Percentiles rank a stretch among this genome's conserved stretches.
Evolutionary conservation across 2,888 invertebrate species (phyloP).

Genomic region (Pandemis heparana): DNA sequence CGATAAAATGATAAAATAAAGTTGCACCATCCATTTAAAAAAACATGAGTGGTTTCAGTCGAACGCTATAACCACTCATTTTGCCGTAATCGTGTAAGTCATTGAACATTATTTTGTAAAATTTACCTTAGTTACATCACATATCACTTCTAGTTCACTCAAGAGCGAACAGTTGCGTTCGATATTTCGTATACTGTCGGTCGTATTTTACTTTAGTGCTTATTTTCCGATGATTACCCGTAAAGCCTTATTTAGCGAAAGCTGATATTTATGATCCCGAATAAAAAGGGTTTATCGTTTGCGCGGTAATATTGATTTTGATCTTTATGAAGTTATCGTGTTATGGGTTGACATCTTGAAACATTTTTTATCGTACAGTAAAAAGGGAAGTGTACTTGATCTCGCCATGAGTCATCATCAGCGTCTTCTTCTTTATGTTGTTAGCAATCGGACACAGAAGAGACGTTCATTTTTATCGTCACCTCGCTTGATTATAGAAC

Average conservation of each 20-base stretch:
- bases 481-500: no score
- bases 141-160: conserved; percentile 49
- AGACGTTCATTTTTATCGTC: no score
- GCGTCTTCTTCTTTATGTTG: no score
- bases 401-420: no score
- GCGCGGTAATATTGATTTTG: conserved; percentile 26
- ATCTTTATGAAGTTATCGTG: conserved; percentile 25
- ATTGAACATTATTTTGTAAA: no score
- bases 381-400: not conserved
- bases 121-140: not conserved
- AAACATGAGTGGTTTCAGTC: no score
- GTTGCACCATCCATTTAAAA: no score
- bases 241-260: conserved; percentile 61
- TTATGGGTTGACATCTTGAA: conserved; percentile 23
- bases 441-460: no score
- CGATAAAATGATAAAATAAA: no score
- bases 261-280: conserved; percentile 38
- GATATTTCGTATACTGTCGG: conserved; percentile 64
- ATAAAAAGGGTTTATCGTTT: conserved; percentile 31
- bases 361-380: conserved; percentile 31
- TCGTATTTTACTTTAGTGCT: conserved; percentile 64
- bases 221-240: conserved; percentile 66
- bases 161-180: conserved; percentile 50
- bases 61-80: no score
- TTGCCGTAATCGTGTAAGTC: no score